Evolutionary conservation across 2,888 invertebrate genomes (phyloP).

Genomic region (Escarpia spicata): DNA sequence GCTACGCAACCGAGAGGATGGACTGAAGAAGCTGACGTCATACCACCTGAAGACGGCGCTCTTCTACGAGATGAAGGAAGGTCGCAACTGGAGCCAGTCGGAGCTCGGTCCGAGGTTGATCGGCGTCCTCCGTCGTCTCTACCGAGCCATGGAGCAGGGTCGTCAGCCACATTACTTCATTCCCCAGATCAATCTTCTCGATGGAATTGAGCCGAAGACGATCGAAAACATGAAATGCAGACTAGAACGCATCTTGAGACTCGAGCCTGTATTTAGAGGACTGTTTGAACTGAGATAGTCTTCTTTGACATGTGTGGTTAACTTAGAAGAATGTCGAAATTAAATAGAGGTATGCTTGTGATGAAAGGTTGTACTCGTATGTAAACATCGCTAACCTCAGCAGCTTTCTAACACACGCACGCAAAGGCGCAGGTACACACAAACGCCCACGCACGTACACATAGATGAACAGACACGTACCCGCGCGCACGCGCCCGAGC

Average conservation of each 20-base stretch:
- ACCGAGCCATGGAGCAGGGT: conserved; percentile 8
- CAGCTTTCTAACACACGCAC: not conserved
- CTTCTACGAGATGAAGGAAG: conserved; percentile 23
- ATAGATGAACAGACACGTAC: not conserved
- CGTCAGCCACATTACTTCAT: not conserved
- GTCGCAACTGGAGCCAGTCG: not conserved
- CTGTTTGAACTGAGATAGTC: not conserved
- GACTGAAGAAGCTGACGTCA: conserved; percentile 22
- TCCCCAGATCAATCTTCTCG: not conserved
- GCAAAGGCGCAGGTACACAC: not conserved
- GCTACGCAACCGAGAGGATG: conserved; percentile 19
- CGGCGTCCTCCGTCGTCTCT: not conserved
- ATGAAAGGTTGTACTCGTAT: no score
- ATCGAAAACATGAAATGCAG: not conserved
- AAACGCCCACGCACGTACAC: not conserved
- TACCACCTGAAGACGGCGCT: conserved; percentile 25
- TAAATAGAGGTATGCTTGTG: no score
- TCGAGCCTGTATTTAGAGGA: not conserved
- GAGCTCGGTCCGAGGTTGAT: conserved; percentile 12
- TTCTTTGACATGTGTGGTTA: no score
- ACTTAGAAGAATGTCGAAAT: no score
- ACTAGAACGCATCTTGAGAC: not conserved
- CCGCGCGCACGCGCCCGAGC: no score
- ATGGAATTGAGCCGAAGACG: not conserved
- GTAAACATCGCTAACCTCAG: no score